These are phyloP conservation scores for Olivierus martensii DNA, from an alignment of 1,140 invertebrate species.

Conservation along the genomic window DNA sequence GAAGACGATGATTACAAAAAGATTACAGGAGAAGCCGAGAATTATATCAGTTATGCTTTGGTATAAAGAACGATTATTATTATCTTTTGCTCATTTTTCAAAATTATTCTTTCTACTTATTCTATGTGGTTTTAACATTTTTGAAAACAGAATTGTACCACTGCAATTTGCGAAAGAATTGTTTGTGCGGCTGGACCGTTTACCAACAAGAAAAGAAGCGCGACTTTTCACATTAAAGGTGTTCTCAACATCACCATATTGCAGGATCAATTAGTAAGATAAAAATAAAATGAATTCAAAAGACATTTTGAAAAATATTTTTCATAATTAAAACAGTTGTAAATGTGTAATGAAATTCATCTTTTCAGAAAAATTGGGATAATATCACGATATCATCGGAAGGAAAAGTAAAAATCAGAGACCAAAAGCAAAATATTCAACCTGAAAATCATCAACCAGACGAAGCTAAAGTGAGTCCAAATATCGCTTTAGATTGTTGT, in stretches of 20 bases:
- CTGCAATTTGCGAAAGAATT: constrained; percentile 6
- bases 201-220: constrained; percentile 5
- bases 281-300: neutral
- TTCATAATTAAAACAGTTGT: too few relatives aligned
- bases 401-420: constrained; percentile 6
- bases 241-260: constrained; percentile 1
- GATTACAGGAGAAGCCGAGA: too few relatives aligned
- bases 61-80: too few relatives aligned
- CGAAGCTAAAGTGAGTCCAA: neutral
- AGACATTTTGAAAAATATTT: neutral
- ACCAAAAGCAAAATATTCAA: neutral
- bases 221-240: constrained; percentile 3
- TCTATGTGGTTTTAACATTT: too few relatives aligned
- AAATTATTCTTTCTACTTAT: too few relatives aligned
- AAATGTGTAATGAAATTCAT: too few relatives aligned
- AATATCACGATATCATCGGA: constrained; percentile 2
- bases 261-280: constrained; percentile 5
- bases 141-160: constrained; percentile 8
- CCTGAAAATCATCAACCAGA: constrained; percentile 5
- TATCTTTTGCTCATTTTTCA: too few relatives aligned
- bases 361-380: constrained; percentile 14
- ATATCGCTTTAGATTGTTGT: too few relatives aligned
- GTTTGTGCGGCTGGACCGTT: constrained; percentile 9
- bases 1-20: too few relatives aligned
- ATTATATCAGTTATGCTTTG: too few relatives aligned